Evolutionary conservation across 37 sponge, comb jelly and placozoan genomes (phyloP).

Genomic region (Amphimedon queenslandica): DNA sequence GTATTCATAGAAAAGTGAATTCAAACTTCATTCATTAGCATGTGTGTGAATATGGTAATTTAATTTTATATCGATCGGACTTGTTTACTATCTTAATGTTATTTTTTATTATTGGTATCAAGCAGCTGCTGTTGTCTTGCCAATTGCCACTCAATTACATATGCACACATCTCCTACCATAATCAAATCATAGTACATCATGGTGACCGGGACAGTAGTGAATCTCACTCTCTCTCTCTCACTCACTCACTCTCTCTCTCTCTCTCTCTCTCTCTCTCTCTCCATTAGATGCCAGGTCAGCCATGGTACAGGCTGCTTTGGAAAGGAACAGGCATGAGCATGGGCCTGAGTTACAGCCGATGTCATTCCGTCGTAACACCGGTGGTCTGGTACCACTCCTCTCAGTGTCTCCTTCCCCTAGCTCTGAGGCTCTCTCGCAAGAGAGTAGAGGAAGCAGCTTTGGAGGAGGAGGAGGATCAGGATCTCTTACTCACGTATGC

Average conservation of each 20-base stretch:
- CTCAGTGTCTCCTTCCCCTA: background rate
- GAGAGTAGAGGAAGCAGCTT: background rate
- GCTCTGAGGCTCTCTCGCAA: background rate
- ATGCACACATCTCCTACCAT: no score
- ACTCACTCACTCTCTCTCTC: background rate
- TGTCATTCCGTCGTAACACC: background rate
- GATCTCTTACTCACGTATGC: no score
- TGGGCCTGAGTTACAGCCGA: background rate
- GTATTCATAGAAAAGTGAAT: no score
- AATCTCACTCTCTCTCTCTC: background rate
- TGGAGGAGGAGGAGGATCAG: slow-evolving; percentile 11
- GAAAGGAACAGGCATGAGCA: background rate
- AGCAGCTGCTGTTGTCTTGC: no score
- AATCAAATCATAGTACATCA: no score
- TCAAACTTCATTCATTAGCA: no score
- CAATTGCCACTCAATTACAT: no score
- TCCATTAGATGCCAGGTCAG: background rate
- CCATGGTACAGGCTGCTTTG: background rate
- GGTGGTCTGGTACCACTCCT: background rate
- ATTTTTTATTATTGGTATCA: no score
- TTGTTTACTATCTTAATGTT: no score
- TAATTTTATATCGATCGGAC: no score
- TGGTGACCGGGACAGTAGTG: no score
- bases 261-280: slow-evolving; percentile 10
- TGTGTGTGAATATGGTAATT: no score